Evolutionary conservation across 2,113 vertebrate species (phyloP).

Genomic region (Nothoprocta pentlandii): DNA sequence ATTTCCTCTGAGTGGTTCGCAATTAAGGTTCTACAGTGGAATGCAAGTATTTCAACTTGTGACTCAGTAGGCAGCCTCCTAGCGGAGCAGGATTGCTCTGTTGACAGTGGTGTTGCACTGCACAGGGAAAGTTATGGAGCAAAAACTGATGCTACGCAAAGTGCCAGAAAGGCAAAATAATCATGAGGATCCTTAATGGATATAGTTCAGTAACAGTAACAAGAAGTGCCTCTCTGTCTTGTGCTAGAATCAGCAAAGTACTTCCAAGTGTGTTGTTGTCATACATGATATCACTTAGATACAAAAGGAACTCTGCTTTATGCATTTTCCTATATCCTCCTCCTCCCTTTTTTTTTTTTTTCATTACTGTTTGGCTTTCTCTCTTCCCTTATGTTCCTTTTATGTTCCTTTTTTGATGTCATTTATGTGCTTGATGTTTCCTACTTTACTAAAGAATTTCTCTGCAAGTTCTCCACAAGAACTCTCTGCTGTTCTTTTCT

Average conservation of each 20-base stretch:
- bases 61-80: not conserved
- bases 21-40: not conserved
- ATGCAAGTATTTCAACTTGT: not conserved
- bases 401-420: not conserved
- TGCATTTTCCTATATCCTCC: not conserved
- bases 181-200: not conserved
- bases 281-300: not conserved
- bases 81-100: not conserved
- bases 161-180: not conserved
- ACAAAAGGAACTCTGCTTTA: not conserved
- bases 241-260: not conserved
- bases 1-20: accelerated
- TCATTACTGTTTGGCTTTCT: not conserved
- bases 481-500: not conserved
- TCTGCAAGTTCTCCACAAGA: not conserved
- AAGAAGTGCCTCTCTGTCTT: not conserved
- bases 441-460: not conserved
- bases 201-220: not conserved
- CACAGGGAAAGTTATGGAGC: not conserved
- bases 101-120: not conserved
- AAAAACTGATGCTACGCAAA: not conserved
- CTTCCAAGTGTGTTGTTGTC: not conserved
- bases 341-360: not conserved
- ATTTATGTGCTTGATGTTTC: not conserved
- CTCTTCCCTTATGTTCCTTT: not conserved